Evolutionary conservation across 2,888 invertebrate genomes (phyloP).

Genomic region (Nomada ruficornis): DNA sequence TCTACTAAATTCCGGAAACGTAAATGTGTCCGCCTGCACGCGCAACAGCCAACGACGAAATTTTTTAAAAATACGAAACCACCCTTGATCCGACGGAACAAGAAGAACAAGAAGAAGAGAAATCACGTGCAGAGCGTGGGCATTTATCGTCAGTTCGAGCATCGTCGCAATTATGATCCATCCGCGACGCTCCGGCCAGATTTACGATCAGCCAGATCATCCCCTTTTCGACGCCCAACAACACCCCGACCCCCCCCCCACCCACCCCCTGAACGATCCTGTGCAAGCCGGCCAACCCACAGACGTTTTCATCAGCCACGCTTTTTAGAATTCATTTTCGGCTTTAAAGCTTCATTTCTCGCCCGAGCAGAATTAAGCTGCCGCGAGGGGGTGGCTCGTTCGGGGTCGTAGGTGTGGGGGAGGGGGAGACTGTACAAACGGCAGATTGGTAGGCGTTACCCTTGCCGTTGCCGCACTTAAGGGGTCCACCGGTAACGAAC

Average conservation of each 20-base stretch:
- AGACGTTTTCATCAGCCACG: slow-evolving; percentile 61
- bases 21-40: no score
- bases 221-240: slow-evolving; percentile 19
- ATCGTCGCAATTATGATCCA: slow-evolving; percentile 55
- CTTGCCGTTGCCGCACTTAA: slow-evolving; percentile 68
- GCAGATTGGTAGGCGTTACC: slow-evolving; percentile 83
- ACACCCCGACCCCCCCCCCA: background rate
- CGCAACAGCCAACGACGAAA: no score
- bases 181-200: slow-evolving; percentile 43
- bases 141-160: slow-evolving; percentile 41
- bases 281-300: background rate
- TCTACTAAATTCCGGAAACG: no score
- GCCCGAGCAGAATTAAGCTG: slow-evolving; percentile 67
- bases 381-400: slow-evolving; percentile 19
- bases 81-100: no score
- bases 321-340: slow-evolving; percentile 79
- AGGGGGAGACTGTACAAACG: slow-evolving; percentile 59
- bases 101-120: background rate
- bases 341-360: slow-evolving; percentile 74
- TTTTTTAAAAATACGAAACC: background rate
- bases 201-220: slow-evolving; percentile 42
- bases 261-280: background rate
- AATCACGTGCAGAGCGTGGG: background rate
- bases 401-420: background rate
- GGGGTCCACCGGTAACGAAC: slow-evolving; percentile 67